phyloP scores from a whole-genome alignment of 2,113 vertebrate genomes.

The Stegastes partitus region DNA sequence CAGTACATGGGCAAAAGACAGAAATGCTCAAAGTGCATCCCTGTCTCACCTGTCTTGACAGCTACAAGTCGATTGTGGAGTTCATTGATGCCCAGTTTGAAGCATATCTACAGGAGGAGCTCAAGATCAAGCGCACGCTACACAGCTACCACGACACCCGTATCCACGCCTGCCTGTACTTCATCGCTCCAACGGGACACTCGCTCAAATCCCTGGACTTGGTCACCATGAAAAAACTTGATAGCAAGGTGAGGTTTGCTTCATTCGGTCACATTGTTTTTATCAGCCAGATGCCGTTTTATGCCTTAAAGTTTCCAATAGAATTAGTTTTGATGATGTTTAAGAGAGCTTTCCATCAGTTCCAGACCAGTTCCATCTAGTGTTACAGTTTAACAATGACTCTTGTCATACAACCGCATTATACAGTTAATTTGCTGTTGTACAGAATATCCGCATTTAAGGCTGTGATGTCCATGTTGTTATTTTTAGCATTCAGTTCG shows the following conservation, averaged over 20 bases:
- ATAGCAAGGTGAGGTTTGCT: conserved; percentile 92
- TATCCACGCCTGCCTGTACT: conserved; percentile 96
- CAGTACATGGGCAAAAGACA: not conserved
- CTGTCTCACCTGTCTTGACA: conserved; percentile 64
- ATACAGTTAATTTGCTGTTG: not conserved
- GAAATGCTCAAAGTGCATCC: not conserved
- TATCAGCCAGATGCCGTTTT: not conserved
- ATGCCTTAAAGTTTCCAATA: not conserved
- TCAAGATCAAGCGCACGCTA: conserved; percentile 96
- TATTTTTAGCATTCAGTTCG: not conserved
- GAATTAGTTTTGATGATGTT: no score
- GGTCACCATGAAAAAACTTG: conserved; percentile 99
- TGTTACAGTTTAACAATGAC: no score
- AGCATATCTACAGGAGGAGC: conserved; percentile 96
- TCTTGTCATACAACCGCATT: not conserved
- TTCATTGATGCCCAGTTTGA: conserved; percentile 98
- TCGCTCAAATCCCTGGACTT: conserved; percentile 97
- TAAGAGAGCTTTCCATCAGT: no score
- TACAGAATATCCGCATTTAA: not conserved
- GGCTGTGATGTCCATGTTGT: not conserved
- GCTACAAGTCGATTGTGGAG: conserved; percentile 97
- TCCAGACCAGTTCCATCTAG: no score
- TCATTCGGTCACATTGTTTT: not conserved
- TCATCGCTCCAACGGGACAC: conserved; percentile 97
- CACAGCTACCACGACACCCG: conserved; percentile 97